Evolutionary conservation across 2,888 invertebrate species (phyloP).

Genomic region (Odontomyia ornata): DNA sequence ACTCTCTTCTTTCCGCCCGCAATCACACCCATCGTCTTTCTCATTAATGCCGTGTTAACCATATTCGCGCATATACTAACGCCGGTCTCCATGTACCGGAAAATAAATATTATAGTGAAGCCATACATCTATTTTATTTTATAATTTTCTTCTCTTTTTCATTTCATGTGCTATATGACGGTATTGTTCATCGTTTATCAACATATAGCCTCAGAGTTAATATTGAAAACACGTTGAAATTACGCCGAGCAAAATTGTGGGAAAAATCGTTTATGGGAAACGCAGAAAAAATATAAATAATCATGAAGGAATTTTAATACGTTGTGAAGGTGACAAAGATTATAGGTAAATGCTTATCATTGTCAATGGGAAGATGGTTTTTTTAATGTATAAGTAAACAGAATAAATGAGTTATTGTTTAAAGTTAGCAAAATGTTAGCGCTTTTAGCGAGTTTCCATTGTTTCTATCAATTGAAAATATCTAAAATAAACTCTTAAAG

Average conservation of each 20-base stretch:
- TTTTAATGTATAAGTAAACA: neutral
- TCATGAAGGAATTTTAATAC: neutral
- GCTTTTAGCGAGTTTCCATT: no score
- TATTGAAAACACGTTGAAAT: no score
- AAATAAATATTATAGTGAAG: slow-evolving; percentile 27
- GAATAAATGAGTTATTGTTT: neutral
- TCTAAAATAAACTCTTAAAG: neutral
- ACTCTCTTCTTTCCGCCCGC: neutral
- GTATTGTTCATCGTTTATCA: neutral
- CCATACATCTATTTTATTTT: slow-evolving; percentile 14
- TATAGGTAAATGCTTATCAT: neutral
- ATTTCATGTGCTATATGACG: no score
- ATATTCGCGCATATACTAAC: no score
- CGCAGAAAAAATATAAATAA: neutral
- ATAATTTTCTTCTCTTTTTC: no score
- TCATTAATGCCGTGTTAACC: no score
- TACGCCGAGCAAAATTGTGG: neutral
- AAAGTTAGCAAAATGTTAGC: no score
- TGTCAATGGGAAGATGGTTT: no score
- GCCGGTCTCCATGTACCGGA: slow-evolving; percentile 21
- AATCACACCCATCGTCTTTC: no score
- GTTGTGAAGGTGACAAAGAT: neutral
- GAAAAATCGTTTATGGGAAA: neutral
- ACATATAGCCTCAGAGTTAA: neutral
- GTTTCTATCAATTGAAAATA: no score